These are phyloP conservation scores for Sceloporus tristichus DNA, from an alignment of 2,113 vertebrate species.

Conservation along the genomic window DNA sequence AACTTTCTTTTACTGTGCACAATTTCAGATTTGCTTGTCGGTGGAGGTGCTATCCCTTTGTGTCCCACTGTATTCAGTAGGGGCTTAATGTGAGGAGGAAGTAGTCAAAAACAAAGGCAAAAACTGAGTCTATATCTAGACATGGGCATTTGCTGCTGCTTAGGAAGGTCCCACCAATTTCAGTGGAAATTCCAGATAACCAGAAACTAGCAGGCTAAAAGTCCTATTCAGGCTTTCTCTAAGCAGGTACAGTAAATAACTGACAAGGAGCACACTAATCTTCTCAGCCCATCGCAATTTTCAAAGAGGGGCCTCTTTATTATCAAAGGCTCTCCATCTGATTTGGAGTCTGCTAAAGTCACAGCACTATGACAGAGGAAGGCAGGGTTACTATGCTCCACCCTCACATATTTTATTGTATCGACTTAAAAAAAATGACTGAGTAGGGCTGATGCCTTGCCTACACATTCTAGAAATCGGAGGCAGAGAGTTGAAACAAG, in stretches of 20 bases:
- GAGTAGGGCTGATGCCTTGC: neutral
- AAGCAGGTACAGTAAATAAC: neutral
- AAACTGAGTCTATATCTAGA: neutral
- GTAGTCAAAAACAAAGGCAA: neutral
- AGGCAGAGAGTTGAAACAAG: neutral
- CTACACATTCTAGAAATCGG: neutral
- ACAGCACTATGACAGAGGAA: neutral
- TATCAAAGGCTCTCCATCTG: neutral
- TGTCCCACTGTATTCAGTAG: constrained; percentile 4
- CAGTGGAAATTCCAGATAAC: neutral
- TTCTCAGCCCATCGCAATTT: neutral
- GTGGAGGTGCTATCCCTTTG: neutral
- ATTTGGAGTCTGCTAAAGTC: neutral
- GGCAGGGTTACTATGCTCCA: too few relatives aligned
- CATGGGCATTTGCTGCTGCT: neutral
- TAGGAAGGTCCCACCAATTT: neutral
- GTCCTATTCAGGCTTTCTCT: neutral
- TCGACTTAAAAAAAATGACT: neutral
- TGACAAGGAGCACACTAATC: neutral
- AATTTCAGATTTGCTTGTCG: neutral
- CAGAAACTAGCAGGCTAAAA: neutral
- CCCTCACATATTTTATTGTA: neutral
- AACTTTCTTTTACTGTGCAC: neutral
- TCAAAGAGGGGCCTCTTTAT: neutral
- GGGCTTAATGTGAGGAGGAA: neutral